Evolutionary conservation across 1,140 invertebrate genomes (phyloP), one percentile per base, ranked within the genome.

Genomic region (Helicoverpa zea): DNA sequence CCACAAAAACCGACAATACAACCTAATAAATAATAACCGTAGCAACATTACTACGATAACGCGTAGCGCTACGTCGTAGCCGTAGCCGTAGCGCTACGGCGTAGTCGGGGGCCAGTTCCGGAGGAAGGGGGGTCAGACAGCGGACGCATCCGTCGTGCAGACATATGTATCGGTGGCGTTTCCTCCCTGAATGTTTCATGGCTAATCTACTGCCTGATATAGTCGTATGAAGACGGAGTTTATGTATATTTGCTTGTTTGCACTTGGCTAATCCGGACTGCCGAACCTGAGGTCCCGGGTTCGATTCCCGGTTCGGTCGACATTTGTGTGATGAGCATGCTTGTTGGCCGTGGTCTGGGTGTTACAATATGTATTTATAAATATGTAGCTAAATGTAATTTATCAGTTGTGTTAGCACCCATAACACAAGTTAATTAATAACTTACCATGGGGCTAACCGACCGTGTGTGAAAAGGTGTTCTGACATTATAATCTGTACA

Each of bases 41-140:
- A 70, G 2, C 12, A 29, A 49, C 66, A 70, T 70, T 70, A 70
- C 18, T 16, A 66, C 43, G 30, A 77, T 43, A 77, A 77, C 35
- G 23, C 59, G 64, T 51, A 23, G 74, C 29, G 23, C 54, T 56
- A 74, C 47, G 58, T 11, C 79, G 78, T 80, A 80, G 78, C 68
- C 1, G 18, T 30, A 66, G 61, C 29, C 52, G 64, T 59, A 73
- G 82, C 68, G 58, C 86, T 88, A 79, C 70, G 83, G 68, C 81
- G 83, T 83, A 80, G 83, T 29, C 70, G 47, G 13, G 18, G 61
- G 18, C 47, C 58, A 54, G 85, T 87, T 89, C 88, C 88, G 86
- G 79, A 84, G 87, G 89, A 89, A 85, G 72, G 79, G 73, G 84
- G 83, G 83, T 84, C 84, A 85, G 85, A 85, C 84, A 89, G 86